Evolutionary conservation across 2,888 invertebrate genomes (phyloP).

Genomic region (Cyaniris semiargus): DNA sequence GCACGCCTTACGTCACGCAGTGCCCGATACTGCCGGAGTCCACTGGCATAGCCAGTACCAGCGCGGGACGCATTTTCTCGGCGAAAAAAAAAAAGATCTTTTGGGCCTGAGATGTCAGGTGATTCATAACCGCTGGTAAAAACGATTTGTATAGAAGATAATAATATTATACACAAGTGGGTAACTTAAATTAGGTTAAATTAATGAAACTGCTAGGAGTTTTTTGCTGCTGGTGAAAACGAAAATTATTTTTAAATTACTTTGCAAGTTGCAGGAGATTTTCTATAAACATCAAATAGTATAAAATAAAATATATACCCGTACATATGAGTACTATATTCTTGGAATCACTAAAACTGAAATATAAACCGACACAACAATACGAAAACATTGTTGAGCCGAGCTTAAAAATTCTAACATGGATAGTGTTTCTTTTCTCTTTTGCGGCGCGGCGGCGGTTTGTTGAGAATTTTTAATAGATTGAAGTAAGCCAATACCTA

Average conservation of each 20-base stretch:
- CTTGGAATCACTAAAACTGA: background rate
- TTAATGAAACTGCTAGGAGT: constrained; percentile 40
- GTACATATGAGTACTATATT: too few relatives aligned
- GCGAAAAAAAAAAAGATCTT: too few relatives aligned
- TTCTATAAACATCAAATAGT: too few relatives aligned
- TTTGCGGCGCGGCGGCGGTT: background rate
- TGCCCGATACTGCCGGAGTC: constrained; percentile 88
- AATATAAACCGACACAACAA: background rate
- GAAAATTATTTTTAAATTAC: too few relatives aligned
- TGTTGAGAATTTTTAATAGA: constrained; percentile 11
- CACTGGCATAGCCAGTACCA: constrained; percentile 96
- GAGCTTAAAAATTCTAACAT: constrained; percentile 8
- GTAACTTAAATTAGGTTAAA: too few relatives aligned
- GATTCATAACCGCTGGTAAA: too few relatives aligned
- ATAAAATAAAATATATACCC: too few relatives aligned
- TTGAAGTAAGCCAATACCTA: background rate
- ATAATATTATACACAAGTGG: constrained; percentile 64
- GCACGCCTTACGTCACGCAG: constrained; percentile 92
- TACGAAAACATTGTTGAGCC: background rate
- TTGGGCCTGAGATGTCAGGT: constrained; percentile 81
- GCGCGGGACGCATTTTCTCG: constrained; percentile 83
- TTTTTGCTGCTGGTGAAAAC: too few relatives aligned
- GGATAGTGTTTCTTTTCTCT: background rate
- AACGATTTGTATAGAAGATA: too few relatives aligned
- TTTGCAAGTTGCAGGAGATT: too few relatives aligned